phyloP scores from a whole-genome alignment of 92 coral and sea anemone species.

The Hydrozoanthus gracilis region DNA sequence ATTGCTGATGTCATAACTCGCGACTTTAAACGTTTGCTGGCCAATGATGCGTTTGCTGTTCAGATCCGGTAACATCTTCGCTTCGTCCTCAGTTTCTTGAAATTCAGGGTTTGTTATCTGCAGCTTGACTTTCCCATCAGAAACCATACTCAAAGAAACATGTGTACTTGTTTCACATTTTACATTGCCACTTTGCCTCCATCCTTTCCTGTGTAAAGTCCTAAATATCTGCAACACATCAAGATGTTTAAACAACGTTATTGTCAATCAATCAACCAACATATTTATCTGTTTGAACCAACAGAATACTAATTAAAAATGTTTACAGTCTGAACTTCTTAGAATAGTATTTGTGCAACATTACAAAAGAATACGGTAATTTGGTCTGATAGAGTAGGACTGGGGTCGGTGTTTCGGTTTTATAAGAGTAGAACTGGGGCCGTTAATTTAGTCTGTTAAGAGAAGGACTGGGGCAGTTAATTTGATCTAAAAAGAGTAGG shows the following conservation, averaged over 20 bases:
- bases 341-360: no score
- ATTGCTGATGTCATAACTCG: not conserved
- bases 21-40: slow-evolving; percentile 6
- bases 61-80: not conserved
- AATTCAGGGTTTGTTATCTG: not conserved
- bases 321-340: no score
- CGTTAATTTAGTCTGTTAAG: no score
- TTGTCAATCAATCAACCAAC: not conserved
- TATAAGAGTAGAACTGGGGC: no score
- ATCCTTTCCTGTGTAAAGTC: not conserved
- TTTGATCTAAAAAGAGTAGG: no score
- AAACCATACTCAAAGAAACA: not conserved
- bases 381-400: no score
- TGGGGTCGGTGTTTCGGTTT: no score
- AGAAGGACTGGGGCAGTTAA: no score
- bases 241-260: not conserved
- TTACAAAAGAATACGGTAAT: no score
- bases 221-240: not conserved
- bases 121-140: not conserved
- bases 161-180: not conserved
- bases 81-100: not conserved
- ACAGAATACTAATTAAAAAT: no score
- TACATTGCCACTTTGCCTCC: not conserved
- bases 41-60: not conserved
- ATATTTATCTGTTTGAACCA: no score